These are phyloP conservation scores for Gopherus flavomarginatus DNA, from an alignment of 2,113 vertebrate genomes.

Conservation along the genomic window DNA sequence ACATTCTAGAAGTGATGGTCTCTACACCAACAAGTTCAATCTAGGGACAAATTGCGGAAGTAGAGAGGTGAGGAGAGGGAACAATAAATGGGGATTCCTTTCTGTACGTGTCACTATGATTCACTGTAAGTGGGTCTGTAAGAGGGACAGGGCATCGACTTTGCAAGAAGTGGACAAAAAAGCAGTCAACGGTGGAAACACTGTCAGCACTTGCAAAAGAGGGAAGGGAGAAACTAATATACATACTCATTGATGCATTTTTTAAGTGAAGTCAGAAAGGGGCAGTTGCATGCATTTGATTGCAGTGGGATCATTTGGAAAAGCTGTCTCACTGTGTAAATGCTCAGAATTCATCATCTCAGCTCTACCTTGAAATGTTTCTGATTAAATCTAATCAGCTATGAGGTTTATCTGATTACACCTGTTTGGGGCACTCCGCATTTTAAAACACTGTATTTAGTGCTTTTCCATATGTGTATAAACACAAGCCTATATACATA, in stretches of 20 bases:
- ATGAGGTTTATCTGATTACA: not conserved
- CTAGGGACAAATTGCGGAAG: not conserved
- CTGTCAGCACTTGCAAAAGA: not conserved
- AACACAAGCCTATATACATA: not conserved
- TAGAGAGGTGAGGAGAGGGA: not conserved
- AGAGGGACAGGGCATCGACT: not conserved
- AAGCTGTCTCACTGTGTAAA: not conserved
- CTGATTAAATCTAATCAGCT: not conserved
- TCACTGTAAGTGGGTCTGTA: fast-evolving
- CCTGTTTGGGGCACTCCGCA: not conserved
- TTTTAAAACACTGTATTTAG: not conserved
- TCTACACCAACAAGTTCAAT: not conserved
- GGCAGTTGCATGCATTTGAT: not conserved
- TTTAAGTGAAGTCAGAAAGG: not conserved
- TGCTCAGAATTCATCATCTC: not conserved
- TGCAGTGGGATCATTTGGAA: not conserved
- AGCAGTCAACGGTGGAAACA: not conserved
- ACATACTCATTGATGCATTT: not conserved
- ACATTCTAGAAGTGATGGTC: not conserved
- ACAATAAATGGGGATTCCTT: not conserved
- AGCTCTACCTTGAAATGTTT: not conserved
- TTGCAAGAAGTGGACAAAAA: not conserved
- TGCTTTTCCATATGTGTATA: not conserved
- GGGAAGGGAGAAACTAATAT: not conserved
- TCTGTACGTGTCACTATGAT: not conserved